Base-by-base conservation (phyloP, 2,888 invertebrate genomes). In the Steromphala cineraria region DNA sequence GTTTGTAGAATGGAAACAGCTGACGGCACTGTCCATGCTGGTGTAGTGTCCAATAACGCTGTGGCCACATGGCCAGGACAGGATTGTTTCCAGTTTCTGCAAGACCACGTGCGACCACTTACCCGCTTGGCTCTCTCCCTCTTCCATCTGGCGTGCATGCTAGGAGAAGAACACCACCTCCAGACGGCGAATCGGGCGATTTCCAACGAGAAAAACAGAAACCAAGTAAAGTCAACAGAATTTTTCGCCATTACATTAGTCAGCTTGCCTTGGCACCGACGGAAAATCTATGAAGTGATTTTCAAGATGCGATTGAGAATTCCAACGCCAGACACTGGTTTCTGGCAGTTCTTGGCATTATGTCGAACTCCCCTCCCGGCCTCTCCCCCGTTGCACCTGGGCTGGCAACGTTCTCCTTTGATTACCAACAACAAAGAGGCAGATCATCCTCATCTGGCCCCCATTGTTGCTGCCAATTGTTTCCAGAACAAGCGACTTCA, bases 241-340 rank as follows among this genome's bases (percentile, higher is more conserved):
- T 62, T 62, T 62, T 62, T 62, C 62, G 17, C 62, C 62, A 62
- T 62, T 62, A 62, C 28, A 62, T 62, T 62, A 62, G 62, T 62
- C 62, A 62, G 62, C 62, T 62, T 62, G 62, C 62, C 28, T 62
- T 62, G 62, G 62, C 62, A 62, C 62, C 28, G 28, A 62, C 62
- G 62, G 62, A 28, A 62, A 62, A 62, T 62, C 62, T 62, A 28
- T 28, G 28, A 62, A 62, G 62, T 28, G 62, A 24, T 62, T 62
- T 62, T 62, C 62, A 62, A 28, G 62, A 62, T 62, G 62, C 15
- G 4, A 46, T 62, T 62, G 21, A 62, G 62, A 62, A 62, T 62
- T 62, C 62, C 62, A 28, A 28, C 15, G 62, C 24, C 62, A 62
- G 62, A 62, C 62, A 62, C 62, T 62, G 62, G 62, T 62, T 62